phyloP scores from a whole-genome alignment of 2,797 vertebrate genomes.

The Parambassis ranga region DNA sequence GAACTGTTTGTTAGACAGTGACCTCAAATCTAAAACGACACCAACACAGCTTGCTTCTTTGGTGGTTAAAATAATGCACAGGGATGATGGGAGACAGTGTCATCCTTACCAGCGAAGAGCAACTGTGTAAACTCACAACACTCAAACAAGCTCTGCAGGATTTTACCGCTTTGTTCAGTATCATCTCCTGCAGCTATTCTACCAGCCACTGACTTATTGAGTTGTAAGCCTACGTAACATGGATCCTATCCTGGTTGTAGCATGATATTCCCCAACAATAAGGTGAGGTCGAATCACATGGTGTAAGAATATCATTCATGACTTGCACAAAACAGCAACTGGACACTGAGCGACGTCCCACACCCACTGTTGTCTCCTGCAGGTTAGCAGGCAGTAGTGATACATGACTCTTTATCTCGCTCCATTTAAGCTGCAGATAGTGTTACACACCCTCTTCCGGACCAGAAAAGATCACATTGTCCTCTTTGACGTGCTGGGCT shows the following conservation, averaged over 20 bases:
- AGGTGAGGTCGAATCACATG: constrained; percentile 34
- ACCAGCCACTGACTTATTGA: neutral
- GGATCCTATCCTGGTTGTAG: neutral
- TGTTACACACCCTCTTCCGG: constrained; percentile 71
- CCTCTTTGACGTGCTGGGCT: constrained; percentile 54
- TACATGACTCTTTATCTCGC: constrained; percentile 71
- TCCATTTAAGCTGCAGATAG: constrained; percentile 68
- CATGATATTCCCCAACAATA: constrained; percentile 26
- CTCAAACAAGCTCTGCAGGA: constrained; percentile 43
- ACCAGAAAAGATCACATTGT: constrained; percentile 71
- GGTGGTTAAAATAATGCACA: constrained; percentile 45
- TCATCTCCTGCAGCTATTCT: constrained; percentile 13
- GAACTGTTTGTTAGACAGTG: no score
- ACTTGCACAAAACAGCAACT: constrained; percentile 69
- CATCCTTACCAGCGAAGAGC: constrained; percentile 7
- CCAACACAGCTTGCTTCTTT: constrained; percentile 1
- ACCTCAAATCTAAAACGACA: neutral
- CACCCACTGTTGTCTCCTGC: constrained; percentile 64
- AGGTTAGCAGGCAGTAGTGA: constrained; percentile 52
- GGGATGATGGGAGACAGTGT: constrained; percentile 3
- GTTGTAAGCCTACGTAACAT: neutral
- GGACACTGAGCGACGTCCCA: constrained; percentile 57
- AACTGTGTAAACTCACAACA: constrained; percentile 19
- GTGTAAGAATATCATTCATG: constrained; percentile 61
- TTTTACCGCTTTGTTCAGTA: constrained; percentile 4